These are phyloP conservation scores for Stramonita haemastoma DNA, from an alignment of 2,888 invertebrate species.

Conservation along the genomic window DNA sequence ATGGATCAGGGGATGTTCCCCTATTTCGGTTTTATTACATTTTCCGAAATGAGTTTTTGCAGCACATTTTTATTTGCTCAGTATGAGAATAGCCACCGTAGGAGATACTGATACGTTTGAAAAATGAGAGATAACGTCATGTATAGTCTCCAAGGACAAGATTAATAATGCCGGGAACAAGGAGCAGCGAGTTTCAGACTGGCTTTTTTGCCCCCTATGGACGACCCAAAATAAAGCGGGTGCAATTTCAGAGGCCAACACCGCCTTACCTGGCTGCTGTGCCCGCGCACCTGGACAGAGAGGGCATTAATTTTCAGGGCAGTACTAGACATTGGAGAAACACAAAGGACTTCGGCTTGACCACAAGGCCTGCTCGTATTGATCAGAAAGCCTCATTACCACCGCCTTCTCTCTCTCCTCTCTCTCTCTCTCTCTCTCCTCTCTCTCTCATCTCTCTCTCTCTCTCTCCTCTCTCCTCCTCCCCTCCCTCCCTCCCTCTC, in stretches of 20 bases:
- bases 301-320: not conserved
- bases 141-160: too few relatives aligned
- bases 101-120: too few relatives aligned
- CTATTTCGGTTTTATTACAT: too few relatives aligned
- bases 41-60: too few relatives aligned
- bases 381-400: not conserved
- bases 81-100: too few relatives aligned
- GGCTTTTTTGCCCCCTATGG: too few relatives aligned
- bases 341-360: slow-evolving; percentile 5
- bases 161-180: too few relatives aligned
- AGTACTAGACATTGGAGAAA: not conserved
- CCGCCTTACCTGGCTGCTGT: not conserved
- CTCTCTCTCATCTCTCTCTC: not conserved
- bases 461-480: not conserved
- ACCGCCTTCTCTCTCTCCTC: not conserved
- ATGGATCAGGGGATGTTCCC: too few relatives aligned
- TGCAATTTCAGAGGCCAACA: not conserved
- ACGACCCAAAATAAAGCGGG: not conserved
- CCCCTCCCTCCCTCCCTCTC: not conserved
- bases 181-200: too few relatives aligned
- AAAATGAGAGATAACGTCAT: too few relatives aligned
- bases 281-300: not conserved
- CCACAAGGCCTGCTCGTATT: not conserved
- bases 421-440: not conserved
- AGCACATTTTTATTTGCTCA: too few relatives aligned